Conservation (phyloP, 2,888 invertebrate species). For the Elysia crispata region DNA sequence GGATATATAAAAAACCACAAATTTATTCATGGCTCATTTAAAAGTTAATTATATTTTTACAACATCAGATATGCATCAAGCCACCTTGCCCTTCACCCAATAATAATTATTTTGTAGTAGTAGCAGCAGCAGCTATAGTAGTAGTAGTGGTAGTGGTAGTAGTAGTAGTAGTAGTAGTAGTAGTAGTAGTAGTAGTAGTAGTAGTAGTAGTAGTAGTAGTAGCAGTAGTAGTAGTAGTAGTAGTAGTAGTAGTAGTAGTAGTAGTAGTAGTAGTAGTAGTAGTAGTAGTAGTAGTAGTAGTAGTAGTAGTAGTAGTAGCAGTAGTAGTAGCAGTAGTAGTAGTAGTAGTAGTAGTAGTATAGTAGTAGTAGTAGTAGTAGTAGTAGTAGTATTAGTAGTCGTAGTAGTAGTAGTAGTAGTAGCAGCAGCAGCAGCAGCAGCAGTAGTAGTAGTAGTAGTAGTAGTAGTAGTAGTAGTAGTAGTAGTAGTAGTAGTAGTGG, state of each 20-base stretch:
- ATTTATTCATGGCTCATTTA: too few species aligned
- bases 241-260: conserved; percentile 37
- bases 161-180: conserved; percentile 40
- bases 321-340: conserved; percentile 40
- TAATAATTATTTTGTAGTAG: neutral
- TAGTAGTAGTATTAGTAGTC: too few species aligned
- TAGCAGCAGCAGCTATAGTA: conserved; percentile 5
- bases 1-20: too few species aligned
- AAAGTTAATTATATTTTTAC: too few species aligned
- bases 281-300: conserved; percentile 46
- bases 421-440: conserved; percentile 35
- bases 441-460: conserved; percentile 26
- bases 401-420: too few species aligned
- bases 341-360: too few species aligned
- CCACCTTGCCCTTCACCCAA: neutral
- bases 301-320: conserved; percentile 46
- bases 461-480: conserved; percentile 38
- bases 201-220: conserved; percentile 44
- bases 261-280: conserved; percentile 39
- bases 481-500: neutral
- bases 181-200: conserved; percentile 46
- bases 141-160: conserved; percentile 42
- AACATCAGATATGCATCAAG: conserved; percentile 42
- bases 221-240: conserved; percentile 42
- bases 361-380: too few species aligned